Evolutionary conservation across 2,888 invertebrate genomes (phyloP).

Genomic region (Sinodicranocentrus sp.): DNA sequence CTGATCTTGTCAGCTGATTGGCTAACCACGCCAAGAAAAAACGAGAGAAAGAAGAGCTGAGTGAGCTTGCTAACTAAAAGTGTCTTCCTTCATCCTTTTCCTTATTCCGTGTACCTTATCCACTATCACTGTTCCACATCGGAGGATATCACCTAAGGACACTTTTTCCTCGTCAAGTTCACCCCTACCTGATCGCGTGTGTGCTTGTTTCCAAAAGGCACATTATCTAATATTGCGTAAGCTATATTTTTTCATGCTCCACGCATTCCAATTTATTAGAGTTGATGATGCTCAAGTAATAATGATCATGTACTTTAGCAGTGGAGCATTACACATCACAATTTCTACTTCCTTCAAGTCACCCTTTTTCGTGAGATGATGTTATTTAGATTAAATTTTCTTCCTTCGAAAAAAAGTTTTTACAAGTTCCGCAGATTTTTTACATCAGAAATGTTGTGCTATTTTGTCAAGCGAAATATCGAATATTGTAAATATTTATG

Average conservation of each 20-base stretch:
- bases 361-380: background rate
- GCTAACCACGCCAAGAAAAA: slow-evolving; percentile 47
- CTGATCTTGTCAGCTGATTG: slow-evolving; percentile 66
- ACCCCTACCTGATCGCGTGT: background rate
- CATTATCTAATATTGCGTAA: slow-evolving; percentile 50
- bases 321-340: too few species aligned
- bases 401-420: background rate
- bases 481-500: background rate
- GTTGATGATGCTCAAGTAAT: background rate
- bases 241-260: background rate
- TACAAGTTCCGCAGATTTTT: background rate
- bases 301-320: background rate
- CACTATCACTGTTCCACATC: background rate
- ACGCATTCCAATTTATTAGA: slow-evolving; percentile 4
- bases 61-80: background rate
- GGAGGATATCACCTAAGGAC: slow-evolving; percentile 19
- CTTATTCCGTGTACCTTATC: background rate
- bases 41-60: background rate
- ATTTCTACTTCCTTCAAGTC: too few species aligned
- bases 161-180: background rate
- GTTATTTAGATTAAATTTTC: slow-evolving; percentile 6
- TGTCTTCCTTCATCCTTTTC: slow-evolving; percentile 1
- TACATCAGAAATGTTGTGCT: background rate
- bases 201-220: background rate
- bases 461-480: background rate